Conservation (phyloP, 2,113 vertebrate species). For the Lepidothrix coronata region DNA sequence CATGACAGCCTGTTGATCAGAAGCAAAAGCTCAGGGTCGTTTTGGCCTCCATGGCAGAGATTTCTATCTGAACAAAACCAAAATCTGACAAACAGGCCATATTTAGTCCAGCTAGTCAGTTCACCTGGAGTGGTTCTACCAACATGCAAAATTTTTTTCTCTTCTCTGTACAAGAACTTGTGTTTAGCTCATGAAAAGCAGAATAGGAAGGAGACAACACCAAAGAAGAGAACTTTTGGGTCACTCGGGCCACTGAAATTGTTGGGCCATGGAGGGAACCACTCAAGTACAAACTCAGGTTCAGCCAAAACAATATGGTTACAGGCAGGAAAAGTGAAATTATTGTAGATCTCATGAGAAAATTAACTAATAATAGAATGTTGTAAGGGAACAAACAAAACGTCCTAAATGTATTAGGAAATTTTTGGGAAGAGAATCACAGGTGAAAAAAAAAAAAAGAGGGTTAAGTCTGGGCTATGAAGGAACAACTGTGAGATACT, state of each 20-base stretch:
- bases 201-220: background rate
- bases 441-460: background rate
- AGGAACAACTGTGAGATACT: background rate
- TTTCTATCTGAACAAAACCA: background rate
- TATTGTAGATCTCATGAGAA: background rate
- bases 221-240: background rate
- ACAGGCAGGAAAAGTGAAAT: background rate
- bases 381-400: background rate
- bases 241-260: background rate
- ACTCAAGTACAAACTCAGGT: background rate
- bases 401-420: background rate
- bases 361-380: background rate
- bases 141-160: background rate
- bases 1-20: background rate
- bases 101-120: background rate
- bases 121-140: background rate
- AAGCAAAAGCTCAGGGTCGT: background rate
- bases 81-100: background rate
- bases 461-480: background rate
- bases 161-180: background rate
- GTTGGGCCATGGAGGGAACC: background rate
- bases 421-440: background rate
- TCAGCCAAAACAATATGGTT: background rate
- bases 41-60: background rate
- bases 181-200: background rate